A percentile compares a stretch with the other conserved stretches of the same genome.
phyloP scores from a whole-genome alignment of 2,888 invertebrate species.

The Diachrysia chrysitis region DNA sequence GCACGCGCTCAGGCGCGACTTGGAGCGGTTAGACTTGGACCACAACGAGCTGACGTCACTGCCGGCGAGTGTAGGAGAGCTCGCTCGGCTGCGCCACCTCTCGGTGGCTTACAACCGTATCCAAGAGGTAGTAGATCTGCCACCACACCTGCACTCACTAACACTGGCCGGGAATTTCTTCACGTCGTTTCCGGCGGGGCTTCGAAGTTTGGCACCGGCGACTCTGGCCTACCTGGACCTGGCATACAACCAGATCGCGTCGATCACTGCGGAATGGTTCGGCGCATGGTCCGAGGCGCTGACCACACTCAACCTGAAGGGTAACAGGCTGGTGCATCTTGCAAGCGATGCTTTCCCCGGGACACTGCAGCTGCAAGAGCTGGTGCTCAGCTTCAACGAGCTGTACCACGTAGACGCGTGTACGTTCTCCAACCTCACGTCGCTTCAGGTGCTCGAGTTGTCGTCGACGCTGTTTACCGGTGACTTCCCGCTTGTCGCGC shows the following conservation, averaged over 20 bases:
- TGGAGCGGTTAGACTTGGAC: slow-evolving; percentile 94
- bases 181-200: slow-evolving; percentile 90
- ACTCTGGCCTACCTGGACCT: slow-evolving; percentile 92
- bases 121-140: slow-evolving; percentile 83
- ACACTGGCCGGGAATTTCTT: slow-evolving; percentile 93
- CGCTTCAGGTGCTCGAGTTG: slow-evolving; percentile 93
- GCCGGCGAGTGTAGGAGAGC: slow-evolving; percentile 89
- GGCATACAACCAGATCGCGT: slow-evolving; percentile 93
- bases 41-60: slow-evolving; percentile 91
- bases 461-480: slow-evolving; percentile 94
- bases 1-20: slow-evolving; percentile 90
- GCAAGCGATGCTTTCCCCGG: slow-evolving; percentile 91
- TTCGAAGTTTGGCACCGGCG: slow-evolving; percentile 90
- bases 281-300: slow-evolving; percentile 92
- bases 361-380: slow-evolving; percentile 93
- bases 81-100: slow-evolving; percentile 91
- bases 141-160: slow-evolving; percentile 91
- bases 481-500: slow-evolving; percentile 91
- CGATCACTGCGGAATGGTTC: slow-evolving; percentile 91
- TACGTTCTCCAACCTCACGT: slow-evolving; percentile 91
- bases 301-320: slow-evolving; percentile 92
- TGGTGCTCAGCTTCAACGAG: slow-evolving; percentile 96
- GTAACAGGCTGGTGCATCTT: slow-evolving; percentile 92
- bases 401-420: slow-evolving; percentile 92
- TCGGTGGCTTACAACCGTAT: slow-evolving; percentile 94